Percentiles rank a stretch among this genome's conserved stretches.
phyloP scores from a whole-genome alignment of 2,888 invertebrate genomes.

The Epistrophella euchroma region DNA sequence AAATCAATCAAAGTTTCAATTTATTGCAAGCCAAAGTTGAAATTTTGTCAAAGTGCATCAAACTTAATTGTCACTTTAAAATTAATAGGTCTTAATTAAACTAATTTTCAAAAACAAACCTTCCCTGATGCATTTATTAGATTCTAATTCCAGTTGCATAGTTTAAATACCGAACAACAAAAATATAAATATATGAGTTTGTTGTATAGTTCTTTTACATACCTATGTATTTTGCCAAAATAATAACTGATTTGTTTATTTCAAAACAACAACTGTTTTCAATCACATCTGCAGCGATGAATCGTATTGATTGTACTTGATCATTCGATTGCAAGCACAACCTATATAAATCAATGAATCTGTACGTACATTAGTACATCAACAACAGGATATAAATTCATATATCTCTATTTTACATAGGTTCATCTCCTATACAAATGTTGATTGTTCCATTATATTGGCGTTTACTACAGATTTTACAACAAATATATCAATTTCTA shows the following conservation, averaged over 20 bases:
- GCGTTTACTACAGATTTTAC: conserved; percentile 45
- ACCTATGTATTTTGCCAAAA: conserved; percentile 24
- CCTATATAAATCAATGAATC: background rate
- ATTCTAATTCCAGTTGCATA: background rate
- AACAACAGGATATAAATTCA: too few relatives aligned
- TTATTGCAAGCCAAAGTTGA: too few relatives aligned
- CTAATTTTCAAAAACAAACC: background rate
- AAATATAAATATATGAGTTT: too few relatives aligned
- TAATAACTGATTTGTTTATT: conserved; percentile 46
- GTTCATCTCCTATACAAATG: background rate
- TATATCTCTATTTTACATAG: too few relatives aligned
- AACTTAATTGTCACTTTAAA: background rate
- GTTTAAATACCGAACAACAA: background rate
- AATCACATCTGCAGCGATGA: conserved; percentile 28
- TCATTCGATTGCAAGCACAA: conserved; percentile 26
- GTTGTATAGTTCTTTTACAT: background rate
- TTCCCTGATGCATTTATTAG: background rate
- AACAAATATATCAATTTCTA: conserved; percentile 45
- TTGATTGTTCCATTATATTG: conserved; percentile 33
- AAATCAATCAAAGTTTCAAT: too few relatives aligned
- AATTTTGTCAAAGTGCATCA: background rate
- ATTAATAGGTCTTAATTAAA: background rate
- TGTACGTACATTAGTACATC: background rate
- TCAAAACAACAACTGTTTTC: conserved; percentile 34
- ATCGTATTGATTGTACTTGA: conserved; percentile 40